Percentiles rank a stretch among this genome's conserved stretches.
These are phyloP conservation scores for Choloepus hoffmanni DNA, from an alignment of 2,113 vertebrate species.

Conservation along the genomic window DNA sequence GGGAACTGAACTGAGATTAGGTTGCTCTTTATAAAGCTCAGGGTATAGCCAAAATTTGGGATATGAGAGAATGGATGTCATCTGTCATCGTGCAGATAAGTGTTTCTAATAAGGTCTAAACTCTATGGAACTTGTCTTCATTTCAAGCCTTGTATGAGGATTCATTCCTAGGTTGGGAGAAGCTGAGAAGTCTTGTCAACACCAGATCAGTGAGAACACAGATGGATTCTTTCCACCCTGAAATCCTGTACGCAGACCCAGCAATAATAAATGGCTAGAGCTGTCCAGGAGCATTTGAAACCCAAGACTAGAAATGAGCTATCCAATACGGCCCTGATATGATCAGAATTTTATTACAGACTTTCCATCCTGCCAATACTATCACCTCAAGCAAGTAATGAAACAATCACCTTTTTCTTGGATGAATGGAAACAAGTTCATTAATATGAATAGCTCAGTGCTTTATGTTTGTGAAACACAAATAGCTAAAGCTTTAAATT, in stretches of 20 bases:
- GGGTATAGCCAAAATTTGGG: too few relatives aligned
- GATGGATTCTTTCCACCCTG: too few relatives aligned
- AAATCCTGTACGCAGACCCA: not conserved
- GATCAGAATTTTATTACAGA: not conserved
- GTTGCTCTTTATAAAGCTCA: rapidly evolving
- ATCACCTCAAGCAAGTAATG: not conserved
- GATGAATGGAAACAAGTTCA: not conserved
- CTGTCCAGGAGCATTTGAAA: not conserved
- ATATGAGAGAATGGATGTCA: too few relatives aligned
- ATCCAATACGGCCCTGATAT: rapidly evolving
- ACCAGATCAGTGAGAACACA: too few relatives aligned
- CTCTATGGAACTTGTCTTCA: too few relatives aligned
- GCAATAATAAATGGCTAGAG: rapidly evolving
- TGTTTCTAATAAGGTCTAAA: too few relatives aligned
- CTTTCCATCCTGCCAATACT: rapidly evolving
- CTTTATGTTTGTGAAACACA: rapidly evolving
- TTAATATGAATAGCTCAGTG: not conserved
- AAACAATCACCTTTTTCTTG: not conserved
- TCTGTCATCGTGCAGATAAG: too few relatives aligned
- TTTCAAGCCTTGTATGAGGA: too few relatives aligned
- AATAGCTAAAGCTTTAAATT: not conserved
- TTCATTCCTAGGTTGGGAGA: too few relatives aligned
- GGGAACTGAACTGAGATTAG: too few relatives aligned
- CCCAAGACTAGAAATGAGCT: not conserved
- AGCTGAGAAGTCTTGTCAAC: too few relatives aligned